Conservation (phyloP, 2,888 invertebrate species). For the Hermaeophaga mercurialis region DNA sequence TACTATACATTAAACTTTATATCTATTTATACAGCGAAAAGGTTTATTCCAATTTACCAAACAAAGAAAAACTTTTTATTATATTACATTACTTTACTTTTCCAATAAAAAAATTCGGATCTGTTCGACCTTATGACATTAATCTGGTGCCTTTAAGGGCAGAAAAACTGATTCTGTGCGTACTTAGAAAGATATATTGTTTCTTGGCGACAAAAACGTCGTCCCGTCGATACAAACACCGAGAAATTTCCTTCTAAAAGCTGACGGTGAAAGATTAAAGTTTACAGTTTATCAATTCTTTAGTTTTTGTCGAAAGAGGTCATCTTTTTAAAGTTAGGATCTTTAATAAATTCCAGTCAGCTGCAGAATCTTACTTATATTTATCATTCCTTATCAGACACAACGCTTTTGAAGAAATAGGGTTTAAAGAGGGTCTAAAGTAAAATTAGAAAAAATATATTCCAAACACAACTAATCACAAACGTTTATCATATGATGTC, state of each 20-base stretch:
- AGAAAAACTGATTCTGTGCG: constrained; percentile 24
- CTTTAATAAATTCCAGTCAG: constrained; percentile 17
- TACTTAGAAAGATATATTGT: constrained; percentile 38
- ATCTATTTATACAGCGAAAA: no score
- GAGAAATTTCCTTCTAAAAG: not conserved
- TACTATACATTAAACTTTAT: not conserved
- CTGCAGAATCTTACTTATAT: constrained; percentile 11
- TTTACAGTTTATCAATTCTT: constrained; percentile 12
- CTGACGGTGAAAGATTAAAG: constrained; percentile 18
- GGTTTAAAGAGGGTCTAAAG: no score
- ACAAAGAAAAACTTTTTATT: constrained; percentile 9
- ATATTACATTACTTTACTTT: constrained; percentile 20
- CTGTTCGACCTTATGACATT: constrained; percentile 21
- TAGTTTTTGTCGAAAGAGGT: constrained; percentile 13
- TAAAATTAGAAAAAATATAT: no score
- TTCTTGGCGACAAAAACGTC: constrained; percentile 28
- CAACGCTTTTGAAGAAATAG: no score
- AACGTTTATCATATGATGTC: no score
- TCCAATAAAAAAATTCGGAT: constrained; percentile 17
- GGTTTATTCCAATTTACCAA: not conserved
- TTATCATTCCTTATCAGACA: constrained; percentile 13
- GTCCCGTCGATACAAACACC: constrained; percentile 27
- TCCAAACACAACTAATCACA: no score
- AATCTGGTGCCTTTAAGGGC: constrained; percentile 18
- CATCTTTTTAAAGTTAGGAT: constrained; percentile 7